phyloP scores from a whole-genome alignment of 2,797 vertebrate species.

The Ceyx erithaca region DNA sequence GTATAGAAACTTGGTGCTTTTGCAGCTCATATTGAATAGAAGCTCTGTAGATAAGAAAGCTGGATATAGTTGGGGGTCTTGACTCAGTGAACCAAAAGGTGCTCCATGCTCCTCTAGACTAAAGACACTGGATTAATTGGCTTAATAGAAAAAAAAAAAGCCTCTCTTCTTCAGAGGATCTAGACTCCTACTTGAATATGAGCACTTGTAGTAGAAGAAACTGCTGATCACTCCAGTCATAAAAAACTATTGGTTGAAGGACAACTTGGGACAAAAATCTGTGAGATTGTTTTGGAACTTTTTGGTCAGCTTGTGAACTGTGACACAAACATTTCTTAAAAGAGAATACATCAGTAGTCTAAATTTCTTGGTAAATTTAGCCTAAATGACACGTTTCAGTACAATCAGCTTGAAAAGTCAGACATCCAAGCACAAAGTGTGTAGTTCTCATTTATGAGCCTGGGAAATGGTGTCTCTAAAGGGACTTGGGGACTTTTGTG shows the following conservation, averaged over 20 bases:
- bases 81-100: neutral
- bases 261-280: neutral
- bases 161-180: neutral
- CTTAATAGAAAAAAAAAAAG: neutral
- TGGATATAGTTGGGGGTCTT: neutral
- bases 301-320: neutral
- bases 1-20: neutral
- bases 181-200: neutral
- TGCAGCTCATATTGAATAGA: neutral
- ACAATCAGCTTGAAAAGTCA: neutral
- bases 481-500: neutral
- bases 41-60: neutral
- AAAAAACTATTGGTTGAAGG: neutral
- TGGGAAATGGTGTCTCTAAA: neutral
- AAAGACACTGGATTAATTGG: neutral
- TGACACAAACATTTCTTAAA: neutral
- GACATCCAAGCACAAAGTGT: neutral
- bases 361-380: slow-evolving; percentile 30
- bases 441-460: neutral
- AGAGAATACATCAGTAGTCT: neutral
- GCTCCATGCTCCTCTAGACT: neutral
- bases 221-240: neutral
- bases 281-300: neutral
- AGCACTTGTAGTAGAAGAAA: neutral
- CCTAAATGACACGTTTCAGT: neutral